phyloP scores from a whole-genome alignment of 2,888 invertebrate genomes.

The Cataglyphis rosenhaueri region DNA sequence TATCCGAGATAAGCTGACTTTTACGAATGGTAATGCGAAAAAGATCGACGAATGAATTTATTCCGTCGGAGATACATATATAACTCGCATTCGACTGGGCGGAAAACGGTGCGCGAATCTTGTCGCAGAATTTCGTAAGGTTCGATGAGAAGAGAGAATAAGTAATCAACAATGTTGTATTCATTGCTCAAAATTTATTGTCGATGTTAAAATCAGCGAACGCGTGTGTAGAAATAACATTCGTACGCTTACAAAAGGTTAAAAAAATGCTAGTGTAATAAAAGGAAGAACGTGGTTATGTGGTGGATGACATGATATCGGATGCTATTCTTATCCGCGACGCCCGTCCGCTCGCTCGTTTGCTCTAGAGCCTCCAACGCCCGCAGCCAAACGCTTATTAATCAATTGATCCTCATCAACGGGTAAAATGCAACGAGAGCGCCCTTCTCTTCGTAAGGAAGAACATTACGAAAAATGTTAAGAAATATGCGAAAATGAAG shows the following conservation, averaged over 20 bases:
- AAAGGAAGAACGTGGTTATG: conserved; percentile 49
- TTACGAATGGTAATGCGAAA: neutral
- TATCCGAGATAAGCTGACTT: neutral
- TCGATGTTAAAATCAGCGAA: neutral
- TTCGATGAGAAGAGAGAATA: conserved; percentile 7
- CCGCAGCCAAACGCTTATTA: conserved; percentile 76
- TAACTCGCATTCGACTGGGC: neutral
- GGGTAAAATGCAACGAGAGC: conserved; percentile 75
- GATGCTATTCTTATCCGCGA: conserved; percentile 66
- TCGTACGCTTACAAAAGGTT: conserved; percentile 41
- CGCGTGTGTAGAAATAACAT: neutral
- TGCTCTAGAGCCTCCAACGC: conserved; percentile 66
- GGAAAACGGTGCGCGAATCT: neutral
- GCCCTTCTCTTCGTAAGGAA: conserved; percentile 63
- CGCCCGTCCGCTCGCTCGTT: conserved; percentile 61
- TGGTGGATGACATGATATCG: conserved; percentile 39
- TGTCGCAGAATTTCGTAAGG: neutral
- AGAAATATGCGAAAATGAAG: conserved; percentile 17
- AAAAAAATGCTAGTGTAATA: conserved; percentile 47
- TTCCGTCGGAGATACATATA: neutral
- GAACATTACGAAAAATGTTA: conserved; percentile 54
- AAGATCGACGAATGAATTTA: neutral
- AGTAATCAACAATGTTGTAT: conserved; percentile 36
- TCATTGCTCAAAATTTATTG: conserved; percentile 33
- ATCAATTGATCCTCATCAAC: conserved; percentile 81